Evolutionary conservation across 2,888 invertebrate genomes (phyloP), one percentile per base, ranked within the genome.

Genomic region (Aphidoletes aphidimyza): DNA sequence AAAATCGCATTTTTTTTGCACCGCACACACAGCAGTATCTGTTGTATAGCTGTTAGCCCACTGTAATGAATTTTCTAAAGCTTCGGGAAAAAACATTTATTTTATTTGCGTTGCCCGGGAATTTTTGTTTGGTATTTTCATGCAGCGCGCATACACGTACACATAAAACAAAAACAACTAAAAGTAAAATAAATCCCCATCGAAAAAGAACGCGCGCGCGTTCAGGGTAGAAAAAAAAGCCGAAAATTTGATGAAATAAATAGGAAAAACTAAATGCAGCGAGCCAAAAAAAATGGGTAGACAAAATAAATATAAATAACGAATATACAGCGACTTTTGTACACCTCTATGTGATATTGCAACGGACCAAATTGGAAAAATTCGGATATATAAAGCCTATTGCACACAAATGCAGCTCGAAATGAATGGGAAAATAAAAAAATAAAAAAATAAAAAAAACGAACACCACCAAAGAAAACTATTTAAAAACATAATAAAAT

Each of bases 191-290:
- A n/a, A n/a, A n/a, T n/a, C n/a, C n/a, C 36, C 81, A 37, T 69
- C 36, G n/a, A 81, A 81, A 5, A 17, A 34, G 37, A 37, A 19
- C 37, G 37, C 36, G 81, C 19, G 37, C 2, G 1, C 2, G 37
- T 1, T 1, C n/a, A n/a, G 0, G 0, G 8, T 22, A 11, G 39
- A 37, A 81, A 81, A 36, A 37, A 37, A 37, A n/a, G 37, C 26
- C 19, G 37, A 37, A 81, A 81, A 81, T 81, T 81, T 81, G 81
- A 81, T 37, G 81, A 81, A 81, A 81, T 81, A 81, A 81, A 81
- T 81, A 81, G 81, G 81, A 81, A 81, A 81, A 81, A 81, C 81
- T 81, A 81, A 81, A 81, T 37, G 36, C n/a, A n/a, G n/a, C n/a
- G 36, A 81, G 9, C 37, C 81, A 36, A 37, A 81, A 81, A 81